phyloP scores from a whole-genome alignment of 2,888 invertebrate species.

The Hymenopus coronatus region DNA sequence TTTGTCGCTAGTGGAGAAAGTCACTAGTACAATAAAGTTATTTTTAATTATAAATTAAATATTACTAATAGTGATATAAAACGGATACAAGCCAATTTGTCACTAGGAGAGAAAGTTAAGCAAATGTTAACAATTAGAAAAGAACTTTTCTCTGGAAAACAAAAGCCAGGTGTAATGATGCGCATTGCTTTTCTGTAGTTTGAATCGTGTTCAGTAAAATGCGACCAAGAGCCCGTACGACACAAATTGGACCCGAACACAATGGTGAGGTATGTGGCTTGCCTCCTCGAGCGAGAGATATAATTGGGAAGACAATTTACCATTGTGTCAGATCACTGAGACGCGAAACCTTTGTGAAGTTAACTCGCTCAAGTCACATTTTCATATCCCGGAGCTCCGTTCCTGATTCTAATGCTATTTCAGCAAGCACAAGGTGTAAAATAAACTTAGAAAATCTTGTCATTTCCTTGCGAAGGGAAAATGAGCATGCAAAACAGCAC shows the following conservation, averaged over 20 bases:
- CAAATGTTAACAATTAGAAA: no score
- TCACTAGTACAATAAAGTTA: no score
- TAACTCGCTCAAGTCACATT: neutral
- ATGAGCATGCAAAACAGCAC: neutral
- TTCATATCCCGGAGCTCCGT: neutral
- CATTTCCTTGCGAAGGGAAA: neutral
- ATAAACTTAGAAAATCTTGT: neutral
- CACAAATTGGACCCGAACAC: neutral
- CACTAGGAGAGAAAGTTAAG: no score
- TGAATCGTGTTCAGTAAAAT: neutral
- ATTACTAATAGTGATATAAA: no score
- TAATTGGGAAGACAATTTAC: neutral
- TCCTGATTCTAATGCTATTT: neutral
- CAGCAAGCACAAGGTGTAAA: neutral
- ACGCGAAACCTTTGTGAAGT: neutral
- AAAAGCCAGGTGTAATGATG: neutral
- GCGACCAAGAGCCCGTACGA: no score
- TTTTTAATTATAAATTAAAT: no score
- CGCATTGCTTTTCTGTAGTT: neutral
- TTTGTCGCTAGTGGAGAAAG: no score
- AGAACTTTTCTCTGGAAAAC: neutral
- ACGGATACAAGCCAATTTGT: no score
- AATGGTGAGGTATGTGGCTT: neutral
- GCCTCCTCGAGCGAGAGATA: neutral
- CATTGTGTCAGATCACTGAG: neutral